Percentiles rank a stretch among this genome's conserved stretches.
These are phyloP conservation scores for Cygnus buccinator DNA, from an alignment of 2,113 vertebrate genomes.

Conservation along the genomic window DNA sequence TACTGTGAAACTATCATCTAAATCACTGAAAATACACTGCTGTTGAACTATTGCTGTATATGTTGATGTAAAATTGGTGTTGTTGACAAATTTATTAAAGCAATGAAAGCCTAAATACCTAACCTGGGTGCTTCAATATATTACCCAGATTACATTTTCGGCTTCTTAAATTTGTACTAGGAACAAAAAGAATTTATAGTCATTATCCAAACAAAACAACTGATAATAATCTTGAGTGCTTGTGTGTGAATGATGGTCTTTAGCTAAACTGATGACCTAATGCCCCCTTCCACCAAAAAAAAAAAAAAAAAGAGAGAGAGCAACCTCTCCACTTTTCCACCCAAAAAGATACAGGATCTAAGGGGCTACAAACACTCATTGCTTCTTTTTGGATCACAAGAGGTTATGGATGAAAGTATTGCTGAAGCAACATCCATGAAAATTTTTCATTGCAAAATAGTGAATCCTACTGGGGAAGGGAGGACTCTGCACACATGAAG, in stretches of 20 bases:
- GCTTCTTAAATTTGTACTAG: neutral
- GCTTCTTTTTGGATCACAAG: neutral
- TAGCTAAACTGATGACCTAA: neutral
- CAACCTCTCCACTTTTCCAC: neutral
- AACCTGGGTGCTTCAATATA: neutral
- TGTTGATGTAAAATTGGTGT: neutral
- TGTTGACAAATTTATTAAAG: neutral
- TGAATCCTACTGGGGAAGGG: neutral
- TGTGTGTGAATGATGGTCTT: neutral
- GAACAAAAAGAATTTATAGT: neutral
- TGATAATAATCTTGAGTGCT: neutral
- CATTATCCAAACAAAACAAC: neutral
- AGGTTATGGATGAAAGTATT: neutral
- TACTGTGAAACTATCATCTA: constrained; percentile 2
- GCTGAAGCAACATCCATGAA: neutral
- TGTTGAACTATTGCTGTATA: neutral
- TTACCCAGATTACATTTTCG: neutral
- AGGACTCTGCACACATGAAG: neutral
- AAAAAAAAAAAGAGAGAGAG: neutral
- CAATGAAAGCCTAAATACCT: neutral
- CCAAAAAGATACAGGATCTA: neutral
- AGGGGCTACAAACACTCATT: neutral
- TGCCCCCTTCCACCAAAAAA: neutral
- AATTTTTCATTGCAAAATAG: neutral
- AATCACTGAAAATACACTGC: neutral